These are phyloP conservation scores for Tenrec ecaudatus DNA, from an alignment of 2,113 vertebrate species.

Conservation along the genomic window DNA sequence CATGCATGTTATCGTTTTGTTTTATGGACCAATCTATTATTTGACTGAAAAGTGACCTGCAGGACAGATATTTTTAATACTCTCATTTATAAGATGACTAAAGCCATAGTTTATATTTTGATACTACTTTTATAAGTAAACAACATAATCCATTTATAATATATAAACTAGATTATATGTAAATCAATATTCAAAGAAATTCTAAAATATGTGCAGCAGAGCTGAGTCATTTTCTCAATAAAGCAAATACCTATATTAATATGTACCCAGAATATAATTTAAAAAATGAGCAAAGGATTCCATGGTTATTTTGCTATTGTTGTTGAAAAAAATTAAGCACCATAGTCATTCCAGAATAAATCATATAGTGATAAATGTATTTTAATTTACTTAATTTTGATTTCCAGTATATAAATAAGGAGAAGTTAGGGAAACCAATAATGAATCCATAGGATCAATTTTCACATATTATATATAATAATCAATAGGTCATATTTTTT, in stretches of 20 bases:
- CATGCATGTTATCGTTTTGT: neutral
- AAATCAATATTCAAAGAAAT: neutral
- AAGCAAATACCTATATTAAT: neutral
- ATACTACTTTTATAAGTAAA: constrained; percentile 1
- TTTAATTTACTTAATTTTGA: too few species aligned
- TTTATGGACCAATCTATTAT: neutral
- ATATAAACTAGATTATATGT: neutral
- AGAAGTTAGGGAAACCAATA: too few species aligned
- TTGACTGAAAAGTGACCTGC: neutral
- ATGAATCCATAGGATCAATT: too few species aligned
- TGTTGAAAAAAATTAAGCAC: too few species aligned
- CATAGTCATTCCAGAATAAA: too few species aligned
- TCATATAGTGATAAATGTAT: too few species aligned
- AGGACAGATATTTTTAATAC: neutral
- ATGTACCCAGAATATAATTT: neutral
- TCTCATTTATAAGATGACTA: neutral
- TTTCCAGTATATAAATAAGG: too few species aligned
- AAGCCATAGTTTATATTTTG: constrained; percentile 1
- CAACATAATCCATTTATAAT: neutral
- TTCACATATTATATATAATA: too few species aligned
- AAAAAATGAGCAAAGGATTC: too few species aligned
- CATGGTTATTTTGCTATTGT: too few species aligned
- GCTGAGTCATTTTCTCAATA: neutral
- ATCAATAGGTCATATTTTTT: too few species aligned
- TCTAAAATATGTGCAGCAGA: neutral